phyloP scores from a whole-genome alignment of 2,888 invertebrate genomes.

The Boloria selene region DNA sequence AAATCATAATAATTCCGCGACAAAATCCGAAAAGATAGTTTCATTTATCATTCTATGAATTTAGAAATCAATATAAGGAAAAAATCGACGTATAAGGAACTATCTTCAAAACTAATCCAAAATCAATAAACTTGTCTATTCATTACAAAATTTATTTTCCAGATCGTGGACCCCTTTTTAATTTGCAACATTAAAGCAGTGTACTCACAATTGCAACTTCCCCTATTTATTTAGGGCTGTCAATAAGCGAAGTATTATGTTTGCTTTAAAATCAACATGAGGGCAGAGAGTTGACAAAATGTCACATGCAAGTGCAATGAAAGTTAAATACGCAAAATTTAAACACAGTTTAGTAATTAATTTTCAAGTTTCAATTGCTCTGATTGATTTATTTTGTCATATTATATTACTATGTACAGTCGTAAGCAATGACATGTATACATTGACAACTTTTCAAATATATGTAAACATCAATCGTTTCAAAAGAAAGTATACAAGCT shows the following conservation, averaged over 20 bases:
- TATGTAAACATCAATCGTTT: too few species aligned
- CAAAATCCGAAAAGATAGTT: too few species aligned
- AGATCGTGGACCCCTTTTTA: slow-evolving; percentile 34
- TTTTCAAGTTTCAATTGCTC: too few species aligned
- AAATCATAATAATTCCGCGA: too few species aligned
- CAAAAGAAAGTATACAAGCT: too few species aligned
- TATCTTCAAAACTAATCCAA: slow-evolving; percentile 14
- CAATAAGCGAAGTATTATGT: slow-evolving; percentile 47
- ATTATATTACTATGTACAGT: too few species aligned
- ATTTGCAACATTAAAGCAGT: slow-evolving; percentile 40
- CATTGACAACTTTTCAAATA: too few species aligned
- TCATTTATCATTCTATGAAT: too few species aligned
- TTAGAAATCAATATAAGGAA: too few species aligned
- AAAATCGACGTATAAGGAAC: neutral
- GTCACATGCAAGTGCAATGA: slow-evolving; percentile 16
- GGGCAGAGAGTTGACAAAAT: slow-evolving; percentile 14
- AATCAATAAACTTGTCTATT: slow-evolving; percentile 26
- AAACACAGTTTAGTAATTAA: too few species aligned
- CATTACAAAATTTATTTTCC: slow-evolving; percentile 17
- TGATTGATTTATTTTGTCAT: too few species aligned
- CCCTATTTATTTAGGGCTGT: slow-evolving; percentile 47
- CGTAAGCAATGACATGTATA: too few species aligned
- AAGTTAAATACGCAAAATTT: neutral
- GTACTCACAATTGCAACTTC: slow-evolving; percentile 39
- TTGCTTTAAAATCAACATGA: slow-evolving; percentile 45